phyloP scores from a whole-genome alignment of 2,113 vertebrate species.

The Trochalopteron elliotii region DNA sequence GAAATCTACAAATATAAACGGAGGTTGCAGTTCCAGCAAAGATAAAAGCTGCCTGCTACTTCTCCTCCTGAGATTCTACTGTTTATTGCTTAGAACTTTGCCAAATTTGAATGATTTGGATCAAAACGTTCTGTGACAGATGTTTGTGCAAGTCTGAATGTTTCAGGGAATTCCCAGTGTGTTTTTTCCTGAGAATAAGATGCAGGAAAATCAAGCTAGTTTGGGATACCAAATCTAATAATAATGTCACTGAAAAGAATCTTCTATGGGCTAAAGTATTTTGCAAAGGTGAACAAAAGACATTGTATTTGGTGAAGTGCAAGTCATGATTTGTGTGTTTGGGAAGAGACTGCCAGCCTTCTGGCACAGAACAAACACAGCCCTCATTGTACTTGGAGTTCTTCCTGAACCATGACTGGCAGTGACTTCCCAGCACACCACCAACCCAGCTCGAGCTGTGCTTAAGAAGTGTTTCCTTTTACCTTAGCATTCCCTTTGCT shows the following conservation, averaged over 20 bases:
- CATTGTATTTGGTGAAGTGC: background rate
- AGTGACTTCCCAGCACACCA: background rate
- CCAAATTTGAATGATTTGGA: background rate
- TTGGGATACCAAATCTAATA: background rate
- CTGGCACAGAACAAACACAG: background rate
- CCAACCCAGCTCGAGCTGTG: rapidly evolving
- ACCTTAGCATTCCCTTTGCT: background rate
- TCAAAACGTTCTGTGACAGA: background rate
- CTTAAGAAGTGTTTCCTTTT: background rate
- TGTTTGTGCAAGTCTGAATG: background rate
- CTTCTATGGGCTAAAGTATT: background rate
- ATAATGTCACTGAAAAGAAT: background rate
- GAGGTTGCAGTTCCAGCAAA: background rate
- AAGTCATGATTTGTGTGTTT: background rate
- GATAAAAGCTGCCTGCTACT: background rate
- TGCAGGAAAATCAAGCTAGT: background rate
- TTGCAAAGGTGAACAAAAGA: background rate
- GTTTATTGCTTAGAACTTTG: background rate
- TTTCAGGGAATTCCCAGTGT: background rate
- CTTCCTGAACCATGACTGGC: background rate
- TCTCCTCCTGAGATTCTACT: background rate
- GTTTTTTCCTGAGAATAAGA: background rate
- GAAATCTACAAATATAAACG: background rate
- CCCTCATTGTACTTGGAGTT: background rate
- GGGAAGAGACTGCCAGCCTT: background rate